phyloP scores from a whole-genome alignment of 2,113 vertebrate species.

The Cryptomyrus ogoouensis region DNA sequence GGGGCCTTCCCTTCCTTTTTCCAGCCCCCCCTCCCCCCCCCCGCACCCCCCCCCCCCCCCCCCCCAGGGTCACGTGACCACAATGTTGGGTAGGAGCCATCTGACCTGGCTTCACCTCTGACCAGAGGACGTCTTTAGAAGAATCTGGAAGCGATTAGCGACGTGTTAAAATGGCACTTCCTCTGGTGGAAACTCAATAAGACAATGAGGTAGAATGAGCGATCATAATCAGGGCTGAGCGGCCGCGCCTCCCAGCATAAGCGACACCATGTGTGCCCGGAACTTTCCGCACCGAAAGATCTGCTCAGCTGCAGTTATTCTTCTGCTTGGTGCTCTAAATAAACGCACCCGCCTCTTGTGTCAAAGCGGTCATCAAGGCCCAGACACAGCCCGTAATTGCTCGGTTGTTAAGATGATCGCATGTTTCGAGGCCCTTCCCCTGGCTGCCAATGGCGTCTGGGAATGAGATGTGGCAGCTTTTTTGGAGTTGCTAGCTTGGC shows the following conservation, averaged over 20 bases:
- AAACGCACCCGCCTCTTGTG: background rate
- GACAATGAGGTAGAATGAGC: background rate
- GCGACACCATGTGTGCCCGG: conserved; percentile 1
- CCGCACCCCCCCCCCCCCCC: background rate
- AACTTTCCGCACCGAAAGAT: background rate
- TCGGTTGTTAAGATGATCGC: conserved; percentile 13
- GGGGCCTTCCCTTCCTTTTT: too few relatives aligned
- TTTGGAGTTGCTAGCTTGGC: background rate
- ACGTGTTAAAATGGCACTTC: background rate
- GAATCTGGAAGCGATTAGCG: conserved; percentile 16
- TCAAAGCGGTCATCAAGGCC: conserved; percentile 7
- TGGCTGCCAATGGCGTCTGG: background rate
- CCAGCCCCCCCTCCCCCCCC: background rate
- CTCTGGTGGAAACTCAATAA: background rate
- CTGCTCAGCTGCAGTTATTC: background rate
- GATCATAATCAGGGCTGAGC: background rate
- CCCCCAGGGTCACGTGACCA: background rate
- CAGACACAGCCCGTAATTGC: background rate
- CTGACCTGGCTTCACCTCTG: conserved; percentile 3
- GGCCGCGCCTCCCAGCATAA: background rate
- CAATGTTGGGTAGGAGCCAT: conserved; percentile 12
- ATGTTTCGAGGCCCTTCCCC: background rate
- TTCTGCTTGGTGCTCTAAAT: background rate
- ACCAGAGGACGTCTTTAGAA: background rate
- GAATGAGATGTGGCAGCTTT: background rate